These are phyloP conservation scores for Megaptera novaeangliae DNA, from an alignment of 2,113 vertebrate genomes.

Conservation along the genomic window DNA sequence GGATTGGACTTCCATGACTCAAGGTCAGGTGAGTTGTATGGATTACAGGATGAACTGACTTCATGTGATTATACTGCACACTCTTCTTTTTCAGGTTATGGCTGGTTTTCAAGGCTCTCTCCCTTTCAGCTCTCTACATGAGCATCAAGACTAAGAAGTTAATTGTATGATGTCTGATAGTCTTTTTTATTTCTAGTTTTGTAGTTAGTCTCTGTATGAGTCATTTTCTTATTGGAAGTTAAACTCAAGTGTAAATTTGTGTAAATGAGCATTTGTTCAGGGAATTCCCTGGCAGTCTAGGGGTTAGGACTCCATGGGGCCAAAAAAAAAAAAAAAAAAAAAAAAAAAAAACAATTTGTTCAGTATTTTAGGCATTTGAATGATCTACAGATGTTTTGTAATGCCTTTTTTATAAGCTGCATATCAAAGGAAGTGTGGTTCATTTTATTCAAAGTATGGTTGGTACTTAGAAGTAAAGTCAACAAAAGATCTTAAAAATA, in stretches of 20 bases:
- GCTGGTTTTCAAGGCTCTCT: neutral
- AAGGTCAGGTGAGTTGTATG: neutral
- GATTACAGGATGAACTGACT: neutral
- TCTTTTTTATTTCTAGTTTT: constrained; percentile 28
- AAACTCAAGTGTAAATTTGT: neutral
- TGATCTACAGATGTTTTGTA: constrained; percentile 9
- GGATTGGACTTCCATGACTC: neutral
- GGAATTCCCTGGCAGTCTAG: neutral
- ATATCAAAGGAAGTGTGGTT: neutral
- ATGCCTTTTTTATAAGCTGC: neutral
- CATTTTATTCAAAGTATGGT: neutral
- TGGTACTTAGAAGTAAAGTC: constrained; percentile 8
- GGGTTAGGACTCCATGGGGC: neutral
- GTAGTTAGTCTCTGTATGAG: neutral
- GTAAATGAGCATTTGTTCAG: neutral
- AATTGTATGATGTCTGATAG: neutral
- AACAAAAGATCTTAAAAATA: neutral
- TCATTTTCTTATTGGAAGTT: constrained; percentile 21
- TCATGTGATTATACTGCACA: neutral
- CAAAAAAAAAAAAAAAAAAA: neutral
- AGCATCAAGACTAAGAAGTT: neutral
- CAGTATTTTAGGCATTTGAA: constrained; percentile 1
- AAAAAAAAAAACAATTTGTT: neutral
- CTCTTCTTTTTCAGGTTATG: neutral
- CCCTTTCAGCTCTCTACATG: neutral